Evolutionary conservation across 2,888 invertebrate genomes (phyloP), one percentile per base, ranked within the genome.

Genomic region (Chirona hameri): DNA sequence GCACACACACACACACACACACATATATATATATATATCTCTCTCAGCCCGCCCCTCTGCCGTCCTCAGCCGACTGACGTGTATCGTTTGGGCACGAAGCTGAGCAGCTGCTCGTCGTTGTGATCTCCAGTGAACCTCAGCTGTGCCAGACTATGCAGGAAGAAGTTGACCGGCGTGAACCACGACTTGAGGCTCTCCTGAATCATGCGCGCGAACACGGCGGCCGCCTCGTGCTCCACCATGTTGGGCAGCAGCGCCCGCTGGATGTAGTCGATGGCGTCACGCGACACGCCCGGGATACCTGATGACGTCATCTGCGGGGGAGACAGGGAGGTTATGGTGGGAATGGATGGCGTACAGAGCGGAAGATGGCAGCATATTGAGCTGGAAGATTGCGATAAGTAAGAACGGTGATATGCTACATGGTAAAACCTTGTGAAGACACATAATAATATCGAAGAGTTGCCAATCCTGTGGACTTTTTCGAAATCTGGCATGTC

Each of bases 131-230:
- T 93, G 86, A 97, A 97, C 85, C 97, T 91, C 86, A 97, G 89
- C 88, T 99, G 98, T 2, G 97, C 97, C 87, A 99, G 89, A 88
- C 98, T 98, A 90, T 99, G 99, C 81, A 99, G 90, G 90, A 99
- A 98, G 90, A 99, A 99, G 90, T 99, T 99, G 86, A 98, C 94
- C 84, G 98, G 98, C 0, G 98, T 98, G 87, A 97, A 98, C 91
- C 94, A 93, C 57, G 93, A 94, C 89, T 96, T 95, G 84, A 98
- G 90, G 80, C 97, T 97, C 86, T 95, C 96, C 88, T 98, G 95
- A 88, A 99, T 98, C 91, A 99, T 94, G 84, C 96, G 90, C 0
- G 98, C 97, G 90, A 98, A 98, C 52, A 80, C 27, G n/a, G 96
- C 96, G 3, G 97, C 96, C 0, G 99, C 98, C 89, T 99, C 98